Conservation (phyloP, 2,797 vertebrate genomes). For the Salarias fasciatus region DNA sequence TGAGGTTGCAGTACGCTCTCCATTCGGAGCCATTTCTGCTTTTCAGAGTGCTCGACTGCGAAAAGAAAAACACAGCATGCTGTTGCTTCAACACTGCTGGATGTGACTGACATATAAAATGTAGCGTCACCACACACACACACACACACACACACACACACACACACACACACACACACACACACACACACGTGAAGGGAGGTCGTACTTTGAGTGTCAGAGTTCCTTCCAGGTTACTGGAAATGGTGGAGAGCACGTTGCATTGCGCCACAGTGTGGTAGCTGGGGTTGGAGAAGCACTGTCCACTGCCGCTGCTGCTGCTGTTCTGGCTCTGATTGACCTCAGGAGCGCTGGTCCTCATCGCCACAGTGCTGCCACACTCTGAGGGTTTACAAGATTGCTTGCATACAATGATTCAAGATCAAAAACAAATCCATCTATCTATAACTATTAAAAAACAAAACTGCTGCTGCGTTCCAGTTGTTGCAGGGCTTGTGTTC, state of each 20-base stretch:
- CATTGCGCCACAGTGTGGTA: conserved; percentile 93
- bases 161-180: too few relatives aligned
- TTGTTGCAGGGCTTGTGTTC: too few relatives aligned
- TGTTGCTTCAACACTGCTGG: not conserved
- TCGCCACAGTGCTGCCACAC: conserved; percentile 77
- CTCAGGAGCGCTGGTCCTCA: conserved; percentile 73
- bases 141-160: too few relatives aligned
- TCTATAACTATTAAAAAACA: too few relatives aligned
- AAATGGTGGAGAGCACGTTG: conserved; percentile 88
- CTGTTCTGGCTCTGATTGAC: conserved; percentile 82
- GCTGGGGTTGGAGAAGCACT: conserved; percentile 95
- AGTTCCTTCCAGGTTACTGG: conserved; percentile 90
- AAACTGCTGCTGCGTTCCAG: too few relatives aligned
- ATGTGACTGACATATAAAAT: not conserved
- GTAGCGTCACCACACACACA: too few relatives aligned
- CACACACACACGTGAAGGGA: conserved; percentile 1
- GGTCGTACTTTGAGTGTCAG: conserved; percentile 88
- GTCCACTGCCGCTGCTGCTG: conserved; percentile 81
- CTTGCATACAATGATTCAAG: not conserved
- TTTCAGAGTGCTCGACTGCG: conserved; percentile 75
- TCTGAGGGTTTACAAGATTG: conserved; percentile 57
- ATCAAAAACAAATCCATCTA: not conserved
- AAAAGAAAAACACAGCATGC: conserved; percentile 40
- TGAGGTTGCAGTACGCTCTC: conserved; percentile 95
- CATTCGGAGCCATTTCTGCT: conserved; percentile 89